Conservation (phyloP, 2,888 invertebrate genomes). For the Eumacrocentrus americanus region DNA sequence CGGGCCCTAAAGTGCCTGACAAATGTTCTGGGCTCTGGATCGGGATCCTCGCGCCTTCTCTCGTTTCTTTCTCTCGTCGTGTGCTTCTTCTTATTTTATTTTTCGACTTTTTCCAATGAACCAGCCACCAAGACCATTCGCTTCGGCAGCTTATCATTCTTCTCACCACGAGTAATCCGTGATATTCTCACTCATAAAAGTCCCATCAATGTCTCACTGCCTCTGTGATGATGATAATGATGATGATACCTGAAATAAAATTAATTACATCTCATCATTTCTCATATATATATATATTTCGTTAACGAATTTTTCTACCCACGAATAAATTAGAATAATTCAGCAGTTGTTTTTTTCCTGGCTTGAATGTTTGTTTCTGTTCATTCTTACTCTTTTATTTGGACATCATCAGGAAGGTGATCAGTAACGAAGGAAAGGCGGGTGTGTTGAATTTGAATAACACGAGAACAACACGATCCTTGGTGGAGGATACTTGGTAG, state of each 20-base stretch:
- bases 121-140: not conserved
- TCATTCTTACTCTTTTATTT: conserved; percentile 7
- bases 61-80: conserved; percentile 16
- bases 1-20: conserved; percentile 56
- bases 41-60: conserved; percentile 31
- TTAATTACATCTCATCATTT: conserved; percentile 11
- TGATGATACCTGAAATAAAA: conserved; percentile 1
- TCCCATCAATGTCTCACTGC: conserved; percentile 22
- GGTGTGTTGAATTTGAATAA: conserved; percentile 58
- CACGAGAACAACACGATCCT: too few relatives aligned
- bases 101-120: not conserved
- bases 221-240: too few relatives aligned
- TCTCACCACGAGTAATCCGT: not conserved
- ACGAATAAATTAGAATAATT: conserved; percentile 43
- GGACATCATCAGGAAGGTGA: conserved; percentile 7
- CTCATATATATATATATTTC: conserved; percentile 11
- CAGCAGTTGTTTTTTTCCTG: conserved; percentile 19
- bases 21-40: conserved; percentile 52
- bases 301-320: conserved; percentile 4
- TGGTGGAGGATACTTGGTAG: conserved; percentile 22
- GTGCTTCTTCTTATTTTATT: conserved; percentile 16
- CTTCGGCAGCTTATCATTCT: conserved; percentile 22
- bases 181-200: conserved; percentile 19
- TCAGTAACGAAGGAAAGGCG: conserved; percentile 32
- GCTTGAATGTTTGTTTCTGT: conserved; percentile 5